Percentiles rank a stretch among this genome's conserved stretches.
phyloP scores from a whole-genome alignment of 2,113 vertebrate genomes.

The Seriola aureovittata region DNA sequence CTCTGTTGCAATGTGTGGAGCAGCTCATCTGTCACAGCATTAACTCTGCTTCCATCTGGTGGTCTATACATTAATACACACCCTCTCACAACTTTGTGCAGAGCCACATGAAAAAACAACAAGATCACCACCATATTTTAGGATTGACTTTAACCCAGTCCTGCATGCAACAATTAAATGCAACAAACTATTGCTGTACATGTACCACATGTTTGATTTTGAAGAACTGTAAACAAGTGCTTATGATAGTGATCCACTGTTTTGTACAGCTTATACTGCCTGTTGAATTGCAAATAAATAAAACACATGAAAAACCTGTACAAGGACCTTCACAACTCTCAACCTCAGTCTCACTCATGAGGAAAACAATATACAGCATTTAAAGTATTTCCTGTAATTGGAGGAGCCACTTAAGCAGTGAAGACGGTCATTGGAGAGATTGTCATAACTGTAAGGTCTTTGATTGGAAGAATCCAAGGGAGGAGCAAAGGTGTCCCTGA shows the following conservation, averaged over 20 bases:
- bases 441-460: conserved; percentile 1
- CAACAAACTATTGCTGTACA: neutral
- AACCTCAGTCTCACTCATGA: neutral
- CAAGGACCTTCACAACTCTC: neutral
- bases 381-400: conserved; percentile 60
- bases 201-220: neutral
- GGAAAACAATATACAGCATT: neutral
- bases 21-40: neutral
- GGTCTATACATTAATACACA: conserved; percentile 1
- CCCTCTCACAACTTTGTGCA: neutral
- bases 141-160: neutral
- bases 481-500: conserved; percentile 19
- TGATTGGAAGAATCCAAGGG: conserved; percentile 58
- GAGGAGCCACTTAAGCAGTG: conserved; percentile 33
- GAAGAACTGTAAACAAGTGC: neutral
- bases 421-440: conserved; percentile 10
- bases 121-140: neutral
- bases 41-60: conserved; percentile 43
- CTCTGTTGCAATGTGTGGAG: conserved; percentile 5
- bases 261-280: neutral
- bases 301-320: neutral
- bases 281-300: neutral
- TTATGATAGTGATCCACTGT: neutral
- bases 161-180: neutral
- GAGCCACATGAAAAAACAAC: neutral